A percentile compares a stretch with the other conserved stretches of the same genome.
These are phyloP conservation scores for Agonopterix heracliana DNA, from an alignment of 2,888 invertebrate genomes.

Conservation along the genomic window DNA sequence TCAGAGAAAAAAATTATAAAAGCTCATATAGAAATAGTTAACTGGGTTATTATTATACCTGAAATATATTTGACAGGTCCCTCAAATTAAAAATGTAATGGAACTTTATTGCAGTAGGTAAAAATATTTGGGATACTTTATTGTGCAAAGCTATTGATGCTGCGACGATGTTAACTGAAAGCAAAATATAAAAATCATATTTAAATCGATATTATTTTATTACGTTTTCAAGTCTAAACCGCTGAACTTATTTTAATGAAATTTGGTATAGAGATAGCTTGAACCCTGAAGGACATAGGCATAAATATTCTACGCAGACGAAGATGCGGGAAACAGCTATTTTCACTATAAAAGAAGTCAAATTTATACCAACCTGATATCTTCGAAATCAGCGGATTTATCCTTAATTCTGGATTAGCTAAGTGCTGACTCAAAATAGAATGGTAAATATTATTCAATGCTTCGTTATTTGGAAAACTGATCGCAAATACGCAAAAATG, in stretches of 20 bases:
- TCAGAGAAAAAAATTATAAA: not conserved
- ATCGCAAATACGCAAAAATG: constrained; percentile 94
- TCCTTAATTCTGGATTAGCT: constrained; percentile 87
- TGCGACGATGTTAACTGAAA: constrained; percentile 81
- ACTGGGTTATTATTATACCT: constrained; percentile 70
- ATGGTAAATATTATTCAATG: constrained; percentile 91
- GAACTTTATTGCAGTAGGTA: constrained; percentile 97
- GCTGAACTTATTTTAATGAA: too few relatives aligned
- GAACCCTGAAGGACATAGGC: too few relatives aligned
- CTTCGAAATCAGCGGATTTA: constrained; percentile 81
- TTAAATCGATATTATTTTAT: too few relatives aligned
- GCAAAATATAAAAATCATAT: not conserved
- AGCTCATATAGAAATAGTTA: not conserved
- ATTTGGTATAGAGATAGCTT: too few relatives aligned
- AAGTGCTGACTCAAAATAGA: constrained; percentile 92
- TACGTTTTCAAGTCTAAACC: too few relatives aligned
- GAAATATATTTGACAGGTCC: constrained; percentile 96
- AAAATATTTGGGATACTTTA: constrained; percentile 89
- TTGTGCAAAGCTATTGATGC: constrained; percentile 91
- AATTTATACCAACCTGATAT: constrained; percentile 62
- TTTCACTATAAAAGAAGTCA: not conserved
- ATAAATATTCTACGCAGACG: too few relatives aligned
- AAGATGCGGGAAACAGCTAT: not conserved
- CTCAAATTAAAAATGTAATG: constrained; percentile 97
- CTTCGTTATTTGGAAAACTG: constrained; percentile 87